Percentiles rank a stretch among this genome's conserved stretches.
phyloP scores from a whole-genome alignment of 2,797 vertebrate genomes.

The Menidia menidia region DNA sequence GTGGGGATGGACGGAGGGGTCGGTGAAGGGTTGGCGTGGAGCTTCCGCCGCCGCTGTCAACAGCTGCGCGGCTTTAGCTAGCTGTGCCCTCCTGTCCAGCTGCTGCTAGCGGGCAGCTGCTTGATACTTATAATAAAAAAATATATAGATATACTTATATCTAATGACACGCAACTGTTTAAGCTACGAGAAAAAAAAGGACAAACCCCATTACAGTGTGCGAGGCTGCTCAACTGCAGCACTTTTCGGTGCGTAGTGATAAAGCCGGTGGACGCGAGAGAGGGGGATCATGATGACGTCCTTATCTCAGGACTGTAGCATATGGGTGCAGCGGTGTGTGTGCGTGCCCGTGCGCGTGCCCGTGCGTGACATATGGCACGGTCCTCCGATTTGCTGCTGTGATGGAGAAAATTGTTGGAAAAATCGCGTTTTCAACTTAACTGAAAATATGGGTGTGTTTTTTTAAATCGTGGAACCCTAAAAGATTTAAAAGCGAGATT shows the following conservation, averaged over 20 bases:
- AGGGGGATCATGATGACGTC: conserved; percentile 60
- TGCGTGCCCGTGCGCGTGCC: conserved; percentile 9
- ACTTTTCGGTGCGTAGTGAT: conserved; percentile 38
- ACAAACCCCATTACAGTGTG: neutral
- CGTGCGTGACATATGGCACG: conserved; percentile 15
- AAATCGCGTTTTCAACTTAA: too few relatives aligned
- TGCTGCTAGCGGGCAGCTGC: conserved; percentile 40
- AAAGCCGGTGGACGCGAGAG: conserved; percentile 35
- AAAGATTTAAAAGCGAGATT: too few relatives aligned
- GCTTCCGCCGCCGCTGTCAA: conserved; percentile 19
- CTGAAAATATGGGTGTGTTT: too few relatives aligned
- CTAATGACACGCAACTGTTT: neutral
- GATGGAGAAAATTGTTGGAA: neutral
- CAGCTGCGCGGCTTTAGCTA: conserved; percentile 40
- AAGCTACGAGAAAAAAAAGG: neutral
- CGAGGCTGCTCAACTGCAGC: conserved; percentile 7
- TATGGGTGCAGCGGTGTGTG: conserved; percentile 37
- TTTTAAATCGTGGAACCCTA: too few relatives aligned
- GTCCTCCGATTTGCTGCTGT: conserved; percentile 15
- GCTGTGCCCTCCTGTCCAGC: too few relatives aligned
- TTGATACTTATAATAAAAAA: too few relatives aligned
- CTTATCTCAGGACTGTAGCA: conserved; percentile 49
- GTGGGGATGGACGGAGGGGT: conserved; percentile 23
- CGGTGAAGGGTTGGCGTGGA: conserved; percentile 31
- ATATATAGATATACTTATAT: neutral